Evolutionary conservation across 2,113 vertebrate species (phyloP).

Genomic region (Anolis carolinensis): DNA sequence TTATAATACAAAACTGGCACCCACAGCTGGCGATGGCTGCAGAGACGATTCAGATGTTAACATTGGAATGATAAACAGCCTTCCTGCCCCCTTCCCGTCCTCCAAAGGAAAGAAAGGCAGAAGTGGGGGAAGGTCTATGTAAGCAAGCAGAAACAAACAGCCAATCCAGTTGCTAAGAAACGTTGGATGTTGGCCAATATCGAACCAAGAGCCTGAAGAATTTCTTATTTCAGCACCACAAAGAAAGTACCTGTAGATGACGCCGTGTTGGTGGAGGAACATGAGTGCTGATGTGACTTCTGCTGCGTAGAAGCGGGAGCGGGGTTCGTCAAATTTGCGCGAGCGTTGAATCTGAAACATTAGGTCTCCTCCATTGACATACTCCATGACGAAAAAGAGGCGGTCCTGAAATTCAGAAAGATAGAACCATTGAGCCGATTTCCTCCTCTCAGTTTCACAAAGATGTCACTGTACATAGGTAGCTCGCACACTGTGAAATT

Average conservation of each 20-base stretch:
- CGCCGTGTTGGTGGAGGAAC: conserved; percentile 97
- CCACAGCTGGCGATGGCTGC: conserved; percentile 72
- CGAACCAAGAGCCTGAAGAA: conserved; percentile 46
- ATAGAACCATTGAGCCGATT: conserved; percentile 51
- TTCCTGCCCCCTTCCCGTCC: background rate
- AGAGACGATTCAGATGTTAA: conserved; percentile 76
- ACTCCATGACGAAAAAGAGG: conserved; percentile 99
- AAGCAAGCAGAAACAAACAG: conserved; percentile 75
- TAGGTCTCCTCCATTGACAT: conserved; percentile 97
- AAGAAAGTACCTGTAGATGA: conserved; percentile 93
- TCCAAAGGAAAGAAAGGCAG: background rate
- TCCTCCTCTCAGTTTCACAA: conserved; percentile 44
- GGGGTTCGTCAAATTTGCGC: conserved; percentile 95
- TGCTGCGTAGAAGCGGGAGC: conserved; percentile 96
- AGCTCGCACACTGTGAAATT: background rate
- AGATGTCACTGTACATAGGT: conserved; percentile 48
- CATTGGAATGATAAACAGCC: conserved; percentile 75
- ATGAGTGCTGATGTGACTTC: conserved; percentile 98
- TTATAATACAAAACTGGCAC: conserved; percentile 78
- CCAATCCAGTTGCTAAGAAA: conserved; percentile 69
- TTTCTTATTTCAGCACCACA: conserved; percentile 24
- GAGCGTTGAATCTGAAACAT: conserved; percentile 99
- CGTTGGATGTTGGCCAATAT: conserved; percentile 59
- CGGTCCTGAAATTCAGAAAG: conserved; percentile 87
- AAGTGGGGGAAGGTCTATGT: conserved; percentile 64